Conservation (phyloP, 2,113 vertebrate species). For the Oncorhynchus kisutch region DNA sequence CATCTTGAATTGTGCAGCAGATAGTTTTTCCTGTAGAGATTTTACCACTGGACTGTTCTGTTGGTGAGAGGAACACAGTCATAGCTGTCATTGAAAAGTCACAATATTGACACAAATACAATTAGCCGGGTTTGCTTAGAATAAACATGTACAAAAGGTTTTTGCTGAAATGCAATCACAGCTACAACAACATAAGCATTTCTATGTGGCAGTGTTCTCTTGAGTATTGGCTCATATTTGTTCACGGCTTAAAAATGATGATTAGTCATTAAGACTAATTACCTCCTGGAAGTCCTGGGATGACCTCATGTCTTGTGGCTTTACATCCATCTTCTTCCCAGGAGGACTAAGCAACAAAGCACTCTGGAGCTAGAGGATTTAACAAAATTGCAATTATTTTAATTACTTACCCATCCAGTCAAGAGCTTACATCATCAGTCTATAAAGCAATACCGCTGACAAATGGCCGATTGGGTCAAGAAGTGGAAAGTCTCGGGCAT, state of each 20-base stretch:
- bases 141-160: background rate
- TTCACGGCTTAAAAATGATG: background rate
- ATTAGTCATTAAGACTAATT: constrained; percentile 12
- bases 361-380: constrained; percentile 69
- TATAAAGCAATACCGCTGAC: background rate
- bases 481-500: background rate
- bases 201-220: too few relatives aligned
- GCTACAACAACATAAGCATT: background rate
- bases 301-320: constrained; percentile 40
- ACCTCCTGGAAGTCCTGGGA: constrained; percentile 56
- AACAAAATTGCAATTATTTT: background rate
- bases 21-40: constrained; percentile 84
- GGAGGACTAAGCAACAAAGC: constrained; percentile 46
- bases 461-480: background rate
- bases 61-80: constrained; percentile 16
- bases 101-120: background rate
- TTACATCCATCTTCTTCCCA: constrained; percentile 52
- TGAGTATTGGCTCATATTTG: too few relatives aligned
- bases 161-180: background rate
- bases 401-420: background rate
- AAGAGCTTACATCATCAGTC: background rate
- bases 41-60: constrained; percentile 79
- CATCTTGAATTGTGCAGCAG: constrained; percentile 79
- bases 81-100: background rate
- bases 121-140: background rate